A percentile compares a stretch with the other conserved stretches of the same genome.
These are phyloP conservation scores for Orchestia grillus DNA, from an alignment of 1,140 invertebrate species.

Conservation along the genomic window DNA sequence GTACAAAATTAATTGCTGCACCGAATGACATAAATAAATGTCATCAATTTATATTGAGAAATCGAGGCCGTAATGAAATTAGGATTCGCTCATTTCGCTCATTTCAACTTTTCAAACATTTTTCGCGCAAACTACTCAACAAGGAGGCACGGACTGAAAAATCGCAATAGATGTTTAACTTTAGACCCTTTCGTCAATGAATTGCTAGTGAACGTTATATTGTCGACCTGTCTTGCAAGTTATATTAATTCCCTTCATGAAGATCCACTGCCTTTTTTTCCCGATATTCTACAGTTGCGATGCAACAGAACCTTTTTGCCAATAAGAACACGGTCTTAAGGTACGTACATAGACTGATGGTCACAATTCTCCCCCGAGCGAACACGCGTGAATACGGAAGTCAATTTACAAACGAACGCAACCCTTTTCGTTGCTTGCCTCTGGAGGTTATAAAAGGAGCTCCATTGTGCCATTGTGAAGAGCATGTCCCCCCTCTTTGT, in stretches of 20 bases:
- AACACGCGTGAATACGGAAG: background rate
- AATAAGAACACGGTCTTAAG: background rate
- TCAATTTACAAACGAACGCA: constrained; percentile 14
- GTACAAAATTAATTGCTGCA: background rate
- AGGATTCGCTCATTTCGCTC: background rate
- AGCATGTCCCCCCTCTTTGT: constrained; percentile 23
- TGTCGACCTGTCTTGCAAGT: background rate
- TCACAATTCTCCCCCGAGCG: constrained; percentile 3
- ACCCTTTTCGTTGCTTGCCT: constrained; percentile 35
- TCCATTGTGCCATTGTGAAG: constrained; percentile 49
- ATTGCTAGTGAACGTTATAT: background rate
- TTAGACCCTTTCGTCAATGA: background rate
- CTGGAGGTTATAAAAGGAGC: constrained; percentile 1
- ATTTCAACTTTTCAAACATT: no score
- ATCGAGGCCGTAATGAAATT: background rate
- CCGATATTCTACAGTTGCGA: background rate
- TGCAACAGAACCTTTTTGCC: background rate
- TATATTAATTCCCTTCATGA: background rate
- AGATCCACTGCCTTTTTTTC: background rate
- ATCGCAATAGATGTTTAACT: no score
- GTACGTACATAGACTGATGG: background rate
- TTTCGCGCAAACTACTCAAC: no score
- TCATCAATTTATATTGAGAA: background rate
- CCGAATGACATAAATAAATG: background rate
- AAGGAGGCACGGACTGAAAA: no score